These are phyloP conservation scores for Cololabis saira DNA, from an alignment of 2,113 vertebrate species.

Conservation along the genomic window DNA sequence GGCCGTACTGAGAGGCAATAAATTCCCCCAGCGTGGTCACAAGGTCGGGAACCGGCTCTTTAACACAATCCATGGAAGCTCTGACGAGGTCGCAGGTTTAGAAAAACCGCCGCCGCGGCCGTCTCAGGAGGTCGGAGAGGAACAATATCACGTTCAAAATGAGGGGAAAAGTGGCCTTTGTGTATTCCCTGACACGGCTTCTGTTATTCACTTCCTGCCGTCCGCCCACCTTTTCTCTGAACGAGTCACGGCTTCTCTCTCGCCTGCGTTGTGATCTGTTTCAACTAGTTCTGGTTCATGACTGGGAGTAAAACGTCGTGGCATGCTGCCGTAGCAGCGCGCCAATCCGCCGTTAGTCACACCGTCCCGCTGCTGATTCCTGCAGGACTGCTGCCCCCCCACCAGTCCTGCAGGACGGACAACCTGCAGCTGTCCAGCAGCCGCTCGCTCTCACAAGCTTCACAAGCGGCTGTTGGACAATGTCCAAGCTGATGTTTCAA, in stretches of 20 bases:
- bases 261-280: neutral
- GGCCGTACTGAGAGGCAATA: slow-evolving; percentile 4
- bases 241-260: neutral
- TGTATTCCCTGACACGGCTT: neutral
- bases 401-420: too few species aligned
- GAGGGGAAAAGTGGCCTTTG: neutral
- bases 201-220: neutral
- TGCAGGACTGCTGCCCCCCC: too few species aligned
- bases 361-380: too few species aligned
- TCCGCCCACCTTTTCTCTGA: neutral
- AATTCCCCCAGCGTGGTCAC: slow-evolving; percentile 6
- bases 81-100: slow-evolving; percentile 42
- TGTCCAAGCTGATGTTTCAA: too few species aligned
- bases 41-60: slow-evolving; percentile 23
- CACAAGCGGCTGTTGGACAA: too few species aligned
- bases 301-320: too few species aligned
- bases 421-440: too few species aligned
- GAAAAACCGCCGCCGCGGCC: slow-evolving; percentile 21
- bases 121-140: slow-evolving; percentile 20
- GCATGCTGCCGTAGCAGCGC: too few species aligned
- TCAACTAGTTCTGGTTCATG: too few species aligned
- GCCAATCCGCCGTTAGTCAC: too few species aligned
- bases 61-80: slow-evolving; percentile 64
- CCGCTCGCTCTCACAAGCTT: too few species aligned
- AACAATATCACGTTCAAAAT: slow-evolving; percentile 54